These are phyloP conservation scores for Hemibagrus wyckioides DNA, from an alignment of 2,113 vertebrate genomes.

Conservation along the genomic window DNA sequence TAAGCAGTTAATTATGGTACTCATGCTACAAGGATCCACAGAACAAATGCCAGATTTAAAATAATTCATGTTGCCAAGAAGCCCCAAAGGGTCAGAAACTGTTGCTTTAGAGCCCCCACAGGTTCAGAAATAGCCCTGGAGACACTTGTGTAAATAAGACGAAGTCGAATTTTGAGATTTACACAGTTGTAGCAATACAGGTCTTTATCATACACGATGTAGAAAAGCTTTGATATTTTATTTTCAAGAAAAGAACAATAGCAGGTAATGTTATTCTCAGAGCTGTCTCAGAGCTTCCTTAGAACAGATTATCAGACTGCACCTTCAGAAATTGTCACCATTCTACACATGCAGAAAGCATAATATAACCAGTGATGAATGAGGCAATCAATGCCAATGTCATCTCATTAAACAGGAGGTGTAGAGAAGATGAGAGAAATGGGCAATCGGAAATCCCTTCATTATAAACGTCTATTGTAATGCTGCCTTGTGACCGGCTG, in stretches of 20 bases:
- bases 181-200: background rate
- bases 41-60: background rate
- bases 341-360: conserved; percentile 35
- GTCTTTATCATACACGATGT: background rate
- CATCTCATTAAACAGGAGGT: conserved; percentile 41
- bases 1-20: background rate
- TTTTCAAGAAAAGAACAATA: background rate
- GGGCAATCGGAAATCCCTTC: conserved; percentile 26
- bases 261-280: background rate
- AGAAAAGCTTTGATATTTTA: background rate
- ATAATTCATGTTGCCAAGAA: background rate
- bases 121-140: background rate
- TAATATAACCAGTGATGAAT: conserved; percentile 44
- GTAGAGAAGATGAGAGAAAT: conserved; percentile 15
- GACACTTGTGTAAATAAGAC: background rate
- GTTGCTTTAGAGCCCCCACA: background rate
- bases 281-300: background rate
- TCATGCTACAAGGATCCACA: background rate
- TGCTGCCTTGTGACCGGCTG: conserved; percentile 1
- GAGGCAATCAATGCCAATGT: conserved; percentile 45
- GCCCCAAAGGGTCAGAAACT: background rate
- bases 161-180: background rate
- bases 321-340: background rate
- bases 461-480: conserved; percentile 19
- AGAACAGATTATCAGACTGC: conserved; percentile 11